Conservation (phyloP, 2,797 vertebrate genomes). For the Eospalax fontanierii region DNA sequence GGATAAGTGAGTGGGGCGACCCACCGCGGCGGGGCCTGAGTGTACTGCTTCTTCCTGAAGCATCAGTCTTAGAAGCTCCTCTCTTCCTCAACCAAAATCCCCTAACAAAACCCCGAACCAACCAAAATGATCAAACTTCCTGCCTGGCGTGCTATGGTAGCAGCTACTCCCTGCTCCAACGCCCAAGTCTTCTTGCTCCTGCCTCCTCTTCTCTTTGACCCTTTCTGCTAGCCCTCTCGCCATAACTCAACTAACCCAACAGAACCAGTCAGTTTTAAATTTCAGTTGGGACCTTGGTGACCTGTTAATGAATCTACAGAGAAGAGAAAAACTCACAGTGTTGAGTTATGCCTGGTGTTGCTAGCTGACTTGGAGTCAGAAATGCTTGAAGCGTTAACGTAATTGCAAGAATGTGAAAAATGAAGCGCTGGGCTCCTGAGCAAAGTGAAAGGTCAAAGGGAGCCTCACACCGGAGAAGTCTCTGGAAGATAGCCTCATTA, state of each 20-base stretch:
- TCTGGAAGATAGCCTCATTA: constrained; percentile 98
- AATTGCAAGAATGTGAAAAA: constrained; percentile 99
- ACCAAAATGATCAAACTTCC: constrained; percentile 85
- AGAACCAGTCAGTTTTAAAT: constrained; percentile 93
- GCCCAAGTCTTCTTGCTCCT: constrained; percentile 83
- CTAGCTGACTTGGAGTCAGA: constrained; percentile 96
- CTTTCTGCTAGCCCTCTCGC: constrained; percentile 88
- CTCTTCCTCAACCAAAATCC: constrained; percentile 50
- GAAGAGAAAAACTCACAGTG: constrained; percentile 92
- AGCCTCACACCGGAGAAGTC: constrained; percentile 98
- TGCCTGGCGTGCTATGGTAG: constrained; percentile 83
- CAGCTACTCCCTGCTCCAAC: constrained; percentile 86
- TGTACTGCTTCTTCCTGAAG: constrained; percentile 66
- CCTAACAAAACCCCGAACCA: constrained; percentile 53
- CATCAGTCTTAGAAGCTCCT: constrained; percentile 26
- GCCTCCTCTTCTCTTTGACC: constrained; percentile 83
- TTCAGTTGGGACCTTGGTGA: constrained; percentile 92
- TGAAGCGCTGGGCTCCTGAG: constrained; percentile 97
- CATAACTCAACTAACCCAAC: constrained; percentile 92
- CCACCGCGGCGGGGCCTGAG: constrained; percentile 81
- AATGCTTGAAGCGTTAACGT: constrained; percentile 99
- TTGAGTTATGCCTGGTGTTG: constrained; percentile 95
- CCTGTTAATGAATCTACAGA: constrained; percentile 94
- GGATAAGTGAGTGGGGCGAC: constrained; percentile 80
- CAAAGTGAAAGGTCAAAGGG: constrained; percentile 97